Evolutionary conservation across 2,797 vertebrate genomes (phyloP).

Genomic region (Tragopan temminckii): DNA sequence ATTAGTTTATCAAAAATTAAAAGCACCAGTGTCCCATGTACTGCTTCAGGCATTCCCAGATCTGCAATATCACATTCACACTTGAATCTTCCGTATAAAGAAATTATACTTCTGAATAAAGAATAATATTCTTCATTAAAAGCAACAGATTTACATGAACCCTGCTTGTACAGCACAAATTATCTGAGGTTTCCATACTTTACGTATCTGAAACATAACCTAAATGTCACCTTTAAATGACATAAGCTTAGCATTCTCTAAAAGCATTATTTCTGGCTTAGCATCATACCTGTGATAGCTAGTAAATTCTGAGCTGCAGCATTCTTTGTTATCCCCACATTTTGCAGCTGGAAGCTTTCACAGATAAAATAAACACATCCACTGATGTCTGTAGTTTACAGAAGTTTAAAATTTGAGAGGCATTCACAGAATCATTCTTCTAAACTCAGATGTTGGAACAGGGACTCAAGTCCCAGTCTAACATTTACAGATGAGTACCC

Average conservation of each 20-base stretch:
- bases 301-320: not conserved
- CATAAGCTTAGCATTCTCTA: not conserved
- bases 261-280: not conserved
- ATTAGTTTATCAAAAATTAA: constrained; percentile 52
- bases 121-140: not conserved
- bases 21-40: constrained; percentile 27
- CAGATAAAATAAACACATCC: not conserved
- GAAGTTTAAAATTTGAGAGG: not conserved
- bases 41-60: constrained; percentile 22
- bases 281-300: not conserved
- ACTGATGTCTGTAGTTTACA: not conserved
- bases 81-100: not conserved
- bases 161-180: not conserved
- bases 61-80: not conserved
- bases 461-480: not conserved
- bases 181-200: not conserved
- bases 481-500: not conserved
- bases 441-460: not conserved
- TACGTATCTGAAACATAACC: not conserved
- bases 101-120: not conserved
- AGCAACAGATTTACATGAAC: not conserved
- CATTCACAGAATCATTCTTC: not conserved
- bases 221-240: not conserved
- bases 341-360: not conserved
- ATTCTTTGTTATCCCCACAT: not conserved